Conservation (phyloP, 1,140 invertebrate species). For the Oppia nitens region DNA sequence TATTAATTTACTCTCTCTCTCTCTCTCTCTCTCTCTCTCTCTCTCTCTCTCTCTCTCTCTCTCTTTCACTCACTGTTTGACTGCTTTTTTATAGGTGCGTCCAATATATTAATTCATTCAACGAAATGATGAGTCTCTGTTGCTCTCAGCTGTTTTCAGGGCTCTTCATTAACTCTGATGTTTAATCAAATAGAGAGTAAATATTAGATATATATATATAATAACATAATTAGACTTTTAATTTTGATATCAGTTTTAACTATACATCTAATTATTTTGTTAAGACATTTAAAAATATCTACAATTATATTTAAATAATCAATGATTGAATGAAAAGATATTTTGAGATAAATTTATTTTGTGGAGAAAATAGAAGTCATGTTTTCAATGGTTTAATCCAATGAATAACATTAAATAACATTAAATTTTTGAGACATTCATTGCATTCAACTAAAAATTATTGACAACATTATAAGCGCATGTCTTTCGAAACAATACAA, state of each 20-base stretch:
- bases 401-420: background rate
- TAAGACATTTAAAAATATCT: too few relatives aligned
- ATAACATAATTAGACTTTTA: too few relatives aligned
- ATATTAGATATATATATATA: too few relatives aligned
- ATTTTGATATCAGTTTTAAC: too few relatives aligned
- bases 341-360: too few relatives aligned
- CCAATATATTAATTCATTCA: background rate
- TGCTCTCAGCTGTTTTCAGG: background rate
- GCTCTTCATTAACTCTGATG: too few relatives aligned
- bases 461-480: background rate
- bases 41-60: constrained; percentile 2
- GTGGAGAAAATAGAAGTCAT: background rate
- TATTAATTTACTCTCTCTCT: background rate
- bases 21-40: background rate
- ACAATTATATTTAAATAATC: too few relatives aligned
- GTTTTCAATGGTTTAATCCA: background rate
- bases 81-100: background rate
- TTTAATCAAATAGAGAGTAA: too few relatives aligned
- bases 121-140: background rate
- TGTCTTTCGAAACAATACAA: background rate
- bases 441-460: too few relatives aligned
- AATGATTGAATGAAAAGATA: too few relatives aligned
- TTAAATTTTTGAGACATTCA: too few relatives aligned
- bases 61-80: background rate
- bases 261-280: too few relatives aligned